Percentiles rank a stretch among this genome's conserved stretches.
phyloP scores from a whole-genome alignment of 2,888 invertebrate genomes.

The Enchytraeus crypticus region DNA sequence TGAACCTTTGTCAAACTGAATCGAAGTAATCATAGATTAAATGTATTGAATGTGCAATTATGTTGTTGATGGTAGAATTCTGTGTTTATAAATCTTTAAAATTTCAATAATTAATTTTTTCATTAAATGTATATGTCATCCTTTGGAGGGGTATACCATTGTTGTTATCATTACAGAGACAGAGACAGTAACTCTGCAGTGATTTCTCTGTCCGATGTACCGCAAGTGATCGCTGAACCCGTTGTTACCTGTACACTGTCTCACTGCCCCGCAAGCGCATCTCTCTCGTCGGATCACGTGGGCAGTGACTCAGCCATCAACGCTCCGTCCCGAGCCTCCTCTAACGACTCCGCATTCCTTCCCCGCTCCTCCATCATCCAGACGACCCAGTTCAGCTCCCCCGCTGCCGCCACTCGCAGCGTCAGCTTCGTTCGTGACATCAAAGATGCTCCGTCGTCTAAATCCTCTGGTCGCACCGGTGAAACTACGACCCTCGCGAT shows the following conservation, averaged over 20 bases:
- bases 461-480: too few species aligned
- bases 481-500: too few species aligned
- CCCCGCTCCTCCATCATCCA: not conserved
- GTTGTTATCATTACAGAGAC: conserved; percentile 27
- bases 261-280: too few species aligned
- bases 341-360: not conserved
- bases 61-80: not conserved
- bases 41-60: not conserved
- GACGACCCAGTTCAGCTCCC: conserved; percentile 27
- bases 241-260: conserved; percentile 3
- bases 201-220: conserved; percentile 25
- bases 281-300: too few species aligned
- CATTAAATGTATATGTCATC: too few species aligned
- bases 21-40: too few species aligned
- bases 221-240: conserved; percentile 11
- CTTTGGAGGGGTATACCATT: too few species aligned
- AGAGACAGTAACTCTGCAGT: conserved; percentile 29
- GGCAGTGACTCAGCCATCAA: too few species aligned
- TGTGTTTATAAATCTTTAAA: not conserved
- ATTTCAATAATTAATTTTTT: not conserved
- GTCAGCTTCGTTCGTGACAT: conserved; percentile 26
- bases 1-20: too few species aligned
- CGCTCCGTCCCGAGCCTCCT: too few species aligned
- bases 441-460: too few species aligned
- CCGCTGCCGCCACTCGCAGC: conserved; percentile 37